Conservation (phyloP, 2,888 invertebrate species). For the Ectemnius lituratus region DNA sequence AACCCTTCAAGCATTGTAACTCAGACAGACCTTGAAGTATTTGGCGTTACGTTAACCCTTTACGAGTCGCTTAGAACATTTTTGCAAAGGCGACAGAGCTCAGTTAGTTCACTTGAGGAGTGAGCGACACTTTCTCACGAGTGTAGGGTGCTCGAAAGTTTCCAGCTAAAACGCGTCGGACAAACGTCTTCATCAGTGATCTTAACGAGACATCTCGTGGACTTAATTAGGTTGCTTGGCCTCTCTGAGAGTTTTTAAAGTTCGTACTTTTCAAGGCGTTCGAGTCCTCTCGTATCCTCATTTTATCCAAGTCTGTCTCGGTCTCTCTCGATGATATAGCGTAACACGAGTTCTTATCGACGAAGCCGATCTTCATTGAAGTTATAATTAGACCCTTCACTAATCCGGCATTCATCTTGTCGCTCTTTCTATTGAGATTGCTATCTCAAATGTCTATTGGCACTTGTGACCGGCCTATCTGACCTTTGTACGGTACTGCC, state of each 20-base stretch:
- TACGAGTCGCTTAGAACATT: too few relatives aligned
- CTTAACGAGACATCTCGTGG: conserved; percentile 60
- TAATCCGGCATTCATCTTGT: conserved; percentile 57
- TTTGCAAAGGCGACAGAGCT: too few relatives aligned
- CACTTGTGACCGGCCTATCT: conserved; percentile 27
- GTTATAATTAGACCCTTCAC: conserved; percentile 58
- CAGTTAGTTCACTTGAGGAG: too few relatives aligned
- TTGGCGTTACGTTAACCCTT: too few relatives aligned
- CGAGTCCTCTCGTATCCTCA: background rate
- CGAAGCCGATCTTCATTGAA: conserved; percentile 53
- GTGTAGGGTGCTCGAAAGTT: conserved; percentile 44
- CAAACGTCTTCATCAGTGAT: conserved; percentile 63
- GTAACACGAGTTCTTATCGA: conserved; percentile 36
- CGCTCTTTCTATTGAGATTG: conserved; percentile 53
- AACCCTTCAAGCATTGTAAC: too few relatives aligned
- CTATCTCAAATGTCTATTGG: conserved; percentile 59
- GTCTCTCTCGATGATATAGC: conserved; percentile 6
- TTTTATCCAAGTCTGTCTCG: conserved; percentile 11
- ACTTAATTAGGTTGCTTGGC: conserved; percentile 58
- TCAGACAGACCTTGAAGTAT: too few relatives aligned
- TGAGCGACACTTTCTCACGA: conserved; percentile 19
- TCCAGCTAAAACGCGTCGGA: conserved; percentile 42
- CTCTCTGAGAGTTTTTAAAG: conserved; percentile 26
- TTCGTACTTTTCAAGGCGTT: conserved; percentile 4
- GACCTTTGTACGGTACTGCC: conserved; percentile 23